phyloP scores from a whole-genome alignment of 2,797 vertebrate genomes.

The Acanthurus lineatus region DNA sequence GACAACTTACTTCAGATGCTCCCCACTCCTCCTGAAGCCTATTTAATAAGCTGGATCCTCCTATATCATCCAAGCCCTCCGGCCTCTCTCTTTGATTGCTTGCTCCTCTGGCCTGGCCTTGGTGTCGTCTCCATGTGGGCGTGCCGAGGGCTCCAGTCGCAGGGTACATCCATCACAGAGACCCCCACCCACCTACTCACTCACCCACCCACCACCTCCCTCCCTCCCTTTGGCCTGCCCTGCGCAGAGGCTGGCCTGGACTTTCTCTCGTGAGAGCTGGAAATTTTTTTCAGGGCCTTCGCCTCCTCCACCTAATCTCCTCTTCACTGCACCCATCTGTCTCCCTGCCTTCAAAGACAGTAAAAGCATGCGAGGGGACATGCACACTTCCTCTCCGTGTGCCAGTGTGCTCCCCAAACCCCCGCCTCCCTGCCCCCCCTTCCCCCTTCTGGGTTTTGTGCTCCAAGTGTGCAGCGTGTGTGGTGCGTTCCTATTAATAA shows the following conservation, averaged over 20 bases:
- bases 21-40: constrained; percentile 78
- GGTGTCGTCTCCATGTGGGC: constrained; percentile 74
- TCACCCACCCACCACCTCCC: constrained; percentile 9
- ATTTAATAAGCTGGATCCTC: constrained; percentile 84
- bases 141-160: constrained; percentile 70
- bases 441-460: constrained; percentile 49
- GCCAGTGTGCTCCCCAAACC: constrained; percentile 23
- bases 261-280: constrained; percentile 65
- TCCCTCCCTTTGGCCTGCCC: constrained; percentile 36
- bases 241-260: constrained; percentile 53
- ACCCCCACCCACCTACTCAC: constrained; percentile 3
- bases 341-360: constrained; percentile 67
- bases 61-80: constrained; percentile 76
- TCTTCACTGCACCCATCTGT: constrained; percentile 77
- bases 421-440: background rate
- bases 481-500: constrained; percentile 79
- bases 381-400: constrained; percentile 57
- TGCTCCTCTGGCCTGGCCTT: constrained; percentile 79
- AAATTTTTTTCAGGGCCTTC: constrained; percentile 65
- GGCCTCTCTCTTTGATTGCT: constrained; percentile 79
- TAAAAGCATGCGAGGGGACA: constrained; percentile 65
- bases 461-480: constrained; percentile 67
- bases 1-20: constrained; percentile 80
- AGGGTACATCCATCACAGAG: constrained; percentile 78
- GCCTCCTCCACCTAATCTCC: constrained; percentile 77